Evolutionary conservation across 1,140 invertebrate genomes (phyloP), one percentile per base, ranked within the genome.

Genomic region (Pseudoatta argentina): DNA sequence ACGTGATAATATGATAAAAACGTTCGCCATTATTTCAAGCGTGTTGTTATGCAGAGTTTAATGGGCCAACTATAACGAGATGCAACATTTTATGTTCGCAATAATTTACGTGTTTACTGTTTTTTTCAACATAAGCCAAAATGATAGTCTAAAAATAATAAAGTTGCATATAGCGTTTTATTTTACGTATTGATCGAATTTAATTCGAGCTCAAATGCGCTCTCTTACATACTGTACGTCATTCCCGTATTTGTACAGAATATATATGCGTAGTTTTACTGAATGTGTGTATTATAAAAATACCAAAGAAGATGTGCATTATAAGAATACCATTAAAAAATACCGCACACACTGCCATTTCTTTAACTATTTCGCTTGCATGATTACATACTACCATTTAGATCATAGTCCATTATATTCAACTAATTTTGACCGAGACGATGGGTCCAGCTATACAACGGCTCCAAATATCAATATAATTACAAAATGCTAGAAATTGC

Each of bases 331-430:
- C 24, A 78, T 44, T 44, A 51, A 24, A 69, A 69, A 69, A 51
- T 24, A 69, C 2, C 21, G 66, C 66, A 30, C 64, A 76, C 73
- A 64, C 39, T 64, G 59, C 75, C 59, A 10, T 78, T 64, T 77
- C 76, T 78, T 78, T 66, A 66, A 27, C 3, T 66, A 78, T n/a
- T 34, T 64, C 57, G 34, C 75, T 77, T 77, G 57, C 57, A 39
- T 77, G 48, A 77, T 2, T 39, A 44, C 39, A 44, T 64, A 78
- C 39, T 66, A 39, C 59, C 59, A 78, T 44, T 78, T 78, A 63
- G 24, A 78, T 14, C 6, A 24, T 78, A 78, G 12, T 64, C 5
- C 21, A 24, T 30, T 78, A 27, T 30, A 78, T 30, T 66, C 24
- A 61, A 7, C 24, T 78, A n/a, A 64, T 66, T 44, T 64, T 61